Conservation (phyloP, 2,797 vertebrate species). For the Sylvia borin region DNA sequence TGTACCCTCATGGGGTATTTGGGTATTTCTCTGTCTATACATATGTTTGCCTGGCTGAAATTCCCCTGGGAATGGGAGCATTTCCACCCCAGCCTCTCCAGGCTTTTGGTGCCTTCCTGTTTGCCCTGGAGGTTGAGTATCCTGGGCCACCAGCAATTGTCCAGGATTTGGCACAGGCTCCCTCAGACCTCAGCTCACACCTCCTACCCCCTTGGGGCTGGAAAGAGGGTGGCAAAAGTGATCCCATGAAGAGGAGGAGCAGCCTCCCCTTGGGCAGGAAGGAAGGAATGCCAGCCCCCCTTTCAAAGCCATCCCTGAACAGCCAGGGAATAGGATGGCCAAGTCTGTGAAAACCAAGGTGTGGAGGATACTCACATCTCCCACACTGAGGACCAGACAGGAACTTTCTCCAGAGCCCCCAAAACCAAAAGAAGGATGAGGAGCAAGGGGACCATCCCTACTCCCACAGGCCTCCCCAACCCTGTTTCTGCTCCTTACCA, state of each 20-base stretch:
- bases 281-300: background rate
- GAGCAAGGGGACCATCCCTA: background rate
- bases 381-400: background rate
- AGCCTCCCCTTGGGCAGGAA: background rate
- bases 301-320: rapidly evolving
- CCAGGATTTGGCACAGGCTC: background rate
- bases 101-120: background rate
- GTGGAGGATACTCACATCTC: background rate
- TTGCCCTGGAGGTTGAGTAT: background rate
- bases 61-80: background rate
- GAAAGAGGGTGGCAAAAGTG: background rate
- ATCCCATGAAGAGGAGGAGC: background rate
- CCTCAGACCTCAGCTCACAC: background rate
- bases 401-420: background rate
- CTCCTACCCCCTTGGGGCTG: rapidly evolving
- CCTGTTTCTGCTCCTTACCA: background rate
- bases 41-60: background rate
- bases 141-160: background rate
- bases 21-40: background rate
- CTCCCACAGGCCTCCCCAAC: background rate
- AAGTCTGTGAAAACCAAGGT: background rate
- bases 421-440: background rate
- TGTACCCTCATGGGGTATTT: rapidly evolving
- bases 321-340: background rate
- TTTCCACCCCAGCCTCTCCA: background rate